Evolutionary conservation across 2,797 vertebrate species (phyloP).

Genomic region (Siniperca obscura): DNA sequence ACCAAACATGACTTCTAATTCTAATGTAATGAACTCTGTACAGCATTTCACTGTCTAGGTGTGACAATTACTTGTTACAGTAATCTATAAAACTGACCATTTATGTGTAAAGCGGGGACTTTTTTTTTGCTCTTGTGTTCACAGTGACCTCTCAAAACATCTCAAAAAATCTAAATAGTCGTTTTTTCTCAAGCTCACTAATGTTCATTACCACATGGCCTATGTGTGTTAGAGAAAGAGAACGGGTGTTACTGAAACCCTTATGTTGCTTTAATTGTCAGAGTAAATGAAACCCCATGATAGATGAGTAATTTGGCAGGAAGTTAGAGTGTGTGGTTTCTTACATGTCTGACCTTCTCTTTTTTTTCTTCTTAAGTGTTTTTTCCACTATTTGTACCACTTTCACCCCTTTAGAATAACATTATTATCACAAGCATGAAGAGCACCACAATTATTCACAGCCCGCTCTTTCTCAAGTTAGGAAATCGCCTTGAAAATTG

Average conservation of each 20-base stretch:
- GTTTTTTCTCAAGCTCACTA: not conserved
- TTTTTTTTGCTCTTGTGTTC: not conserved
- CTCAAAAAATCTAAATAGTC: not conserved
- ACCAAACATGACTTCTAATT: not conserved
- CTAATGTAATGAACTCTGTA: too few species aligned
- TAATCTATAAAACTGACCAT: not conserved
- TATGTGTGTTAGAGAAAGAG: constrained; percentile 1
- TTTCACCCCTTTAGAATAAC: constrained; percentile 85
- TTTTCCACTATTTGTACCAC: constrained; percentile 80
- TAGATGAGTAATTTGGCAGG: constrained; percentile 76
- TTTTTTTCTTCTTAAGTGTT: constrained; percentile 70
- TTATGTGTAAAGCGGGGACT: not conserved
- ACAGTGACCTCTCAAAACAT: not conserved
- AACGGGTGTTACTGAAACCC: constrained; percentile 39
- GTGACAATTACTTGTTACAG: not conserved
- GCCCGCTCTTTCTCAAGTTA: constrained; percentile 82
- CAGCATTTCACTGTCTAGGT: not conserved
- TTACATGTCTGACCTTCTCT: constrained; percentile 64
- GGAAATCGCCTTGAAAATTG: constrained; percentile 89
- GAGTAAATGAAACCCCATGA: constrained; percentile 70
- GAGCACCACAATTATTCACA: constrained; percentile 84
- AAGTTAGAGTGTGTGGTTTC: constrained; percentile 72
- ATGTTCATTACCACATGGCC: constrained; percentile 8
- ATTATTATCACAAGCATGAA: constrained; percentile 87
- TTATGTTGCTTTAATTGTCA: constrained; percentile 62